phyloP scores from a whole-genome alignment of 2,797 vertebrate species.

The Hippocampus kuda region DNA sequence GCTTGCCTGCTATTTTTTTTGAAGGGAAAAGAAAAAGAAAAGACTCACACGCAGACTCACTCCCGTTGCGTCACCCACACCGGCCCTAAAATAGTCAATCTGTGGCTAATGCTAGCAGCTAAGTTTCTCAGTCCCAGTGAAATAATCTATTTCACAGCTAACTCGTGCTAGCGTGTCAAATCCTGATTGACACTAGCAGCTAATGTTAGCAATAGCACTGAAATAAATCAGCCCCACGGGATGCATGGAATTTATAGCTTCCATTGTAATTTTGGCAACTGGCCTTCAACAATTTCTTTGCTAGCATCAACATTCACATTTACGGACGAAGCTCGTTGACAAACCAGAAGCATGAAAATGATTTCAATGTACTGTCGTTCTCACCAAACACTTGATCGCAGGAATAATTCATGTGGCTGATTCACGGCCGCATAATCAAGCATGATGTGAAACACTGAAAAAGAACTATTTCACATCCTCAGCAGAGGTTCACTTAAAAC shows the following conservation, averaged over 20 bases:
- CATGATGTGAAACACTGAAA: slow-evolving; percentile 26
- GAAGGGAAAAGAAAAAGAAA: too few relatives aligned
- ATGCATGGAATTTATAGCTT: not conserved
- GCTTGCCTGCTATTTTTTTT: too few relatives aligned
- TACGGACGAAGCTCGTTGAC: not conserved
- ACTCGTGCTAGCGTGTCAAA: not conserved
- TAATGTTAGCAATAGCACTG: not conserved
- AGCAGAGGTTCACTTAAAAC: slow-evolving; percentile 1
- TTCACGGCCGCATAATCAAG: slow-evolving; percentile 23
- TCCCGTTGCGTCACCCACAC: too few relatives aligned
- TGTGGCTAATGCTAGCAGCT: not conserved
- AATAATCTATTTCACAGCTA: not conserved
- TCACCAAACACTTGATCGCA: not conserved
- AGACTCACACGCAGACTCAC: too few relatives aligned
- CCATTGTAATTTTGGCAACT: not conserved
- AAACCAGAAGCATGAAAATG: slow-evolving; percentile 44
- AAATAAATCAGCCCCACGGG: too few relatives aligned
- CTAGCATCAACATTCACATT: not conserved
- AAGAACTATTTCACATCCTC: slow-evolving; percentile 12
- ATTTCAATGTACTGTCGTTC: slow-evolving; percentile 9
- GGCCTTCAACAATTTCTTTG: not conserved
- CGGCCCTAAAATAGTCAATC: not conserved
- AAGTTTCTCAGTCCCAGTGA: not conserved
- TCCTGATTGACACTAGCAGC: not conserved
- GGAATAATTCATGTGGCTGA: not conserved